Base-by-base conservation (phyloP, 2,888 invertebrate species). In the Scaptodrosophila latifasciaeformis region DNA sequence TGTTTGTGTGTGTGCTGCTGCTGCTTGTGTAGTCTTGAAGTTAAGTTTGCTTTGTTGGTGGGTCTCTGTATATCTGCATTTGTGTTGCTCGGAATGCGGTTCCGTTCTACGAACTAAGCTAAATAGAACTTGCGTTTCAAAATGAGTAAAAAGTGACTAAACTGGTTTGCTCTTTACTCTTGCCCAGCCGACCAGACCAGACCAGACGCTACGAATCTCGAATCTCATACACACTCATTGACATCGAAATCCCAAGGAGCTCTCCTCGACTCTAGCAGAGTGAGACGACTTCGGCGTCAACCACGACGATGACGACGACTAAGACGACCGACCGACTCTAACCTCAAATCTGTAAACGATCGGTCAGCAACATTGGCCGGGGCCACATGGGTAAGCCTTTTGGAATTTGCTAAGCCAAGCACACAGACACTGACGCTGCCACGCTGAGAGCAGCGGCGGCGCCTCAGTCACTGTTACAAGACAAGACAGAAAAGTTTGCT, bases 1-100 rank as follows among this genome's bases (percentile, higher is more conserved):
- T 60, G 59, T 61, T 43, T 50, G 44, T 55, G 40, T 56, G 17
- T 30, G 45, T 49, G 34, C 12, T 9, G 10, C 18, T 47, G n/a
- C n/a, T 62, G 42, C 43, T 13, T 56, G 37, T 48, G 51, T 35
- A 39, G 59, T 43, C 54, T 59, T 57, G 53, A 30, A 56, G 34
- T 47, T 49, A 35, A 35, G 44, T 45, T 19, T 31, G 5, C 15
- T 29, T 18, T 60, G 55, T 17, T 62, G 48, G 54, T 59, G n/a
- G n/a, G n/a, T n/a, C n/a, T n/a, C n/a, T n/a, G n/a, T n/a, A n/a
- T n/a, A n/a, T n/a, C n/a, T n/a, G n/a, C n/a, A n/a, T n/a, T n/a
- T n/a, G 52, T 48, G 55, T 47, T 59, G 58, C 62, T 45, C 57
- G 76, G 76, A 76, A 76, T 78, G 76, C 62, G 70, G 76, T 66